These are phyloP conservation scores for Phoeniculus purpureus DNA, from an alignment of 2,797 vertebrate species.

Conservation along the genomic window DNA sequence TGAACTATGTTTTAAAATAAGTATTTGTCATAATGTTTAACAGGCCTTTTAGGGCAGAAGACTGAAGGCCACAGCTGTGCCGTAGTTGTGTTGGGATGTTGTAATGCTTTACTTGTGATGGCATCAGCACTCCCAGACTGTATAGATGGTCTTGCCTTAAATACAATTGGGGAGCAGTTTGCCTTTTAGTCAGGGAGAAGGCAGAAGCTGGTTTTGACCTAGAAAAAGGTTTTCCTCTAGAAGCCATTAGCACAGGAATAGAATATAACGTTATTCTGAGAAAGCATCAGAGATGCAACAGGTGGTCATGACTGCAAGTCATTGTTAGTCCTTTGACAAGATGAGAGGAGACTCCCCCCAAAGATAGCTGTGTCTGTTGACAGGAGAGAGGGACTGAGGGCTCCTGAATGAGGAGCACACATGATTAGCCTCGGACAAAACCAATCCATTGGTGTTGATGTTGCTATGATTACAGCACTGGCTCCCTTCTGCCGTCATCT, in stretches of 20 bases:
- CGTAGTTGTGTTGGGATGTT: neutral
- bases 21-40: neutral
- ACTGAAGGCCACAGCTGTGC: neutral
- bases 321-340: neutral
- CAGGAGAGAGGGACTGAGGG: neutral
- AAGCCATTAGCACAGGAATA: neutral
- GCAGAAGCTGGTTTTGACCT: neutral
- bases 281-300: neutral
- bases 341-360: neutral
- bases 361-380: neutral
- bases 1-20: neutral
- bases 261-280: neutral
- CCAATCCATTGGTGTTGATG: fast-evolving
- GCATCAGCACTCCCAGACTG: neutral
- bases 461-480: neutral
- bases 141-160: neutral
- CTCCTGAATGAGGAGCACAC: fast-evolving
- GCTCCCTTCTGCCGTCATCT: neutral
- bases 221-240: neutral
- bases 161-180: neutral
- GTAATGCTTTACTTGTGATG: neutral
- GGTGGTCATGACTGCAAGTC: fast-evolving
- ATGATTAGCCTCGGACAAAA: neutral
- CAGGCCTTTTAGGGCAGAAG: neutral
- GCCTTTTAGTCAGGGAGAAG: neutral